phyloP scores from a whole-genome alignment of 2,888 invertebrate species.

The Coleophora flavipennella region DNA sequence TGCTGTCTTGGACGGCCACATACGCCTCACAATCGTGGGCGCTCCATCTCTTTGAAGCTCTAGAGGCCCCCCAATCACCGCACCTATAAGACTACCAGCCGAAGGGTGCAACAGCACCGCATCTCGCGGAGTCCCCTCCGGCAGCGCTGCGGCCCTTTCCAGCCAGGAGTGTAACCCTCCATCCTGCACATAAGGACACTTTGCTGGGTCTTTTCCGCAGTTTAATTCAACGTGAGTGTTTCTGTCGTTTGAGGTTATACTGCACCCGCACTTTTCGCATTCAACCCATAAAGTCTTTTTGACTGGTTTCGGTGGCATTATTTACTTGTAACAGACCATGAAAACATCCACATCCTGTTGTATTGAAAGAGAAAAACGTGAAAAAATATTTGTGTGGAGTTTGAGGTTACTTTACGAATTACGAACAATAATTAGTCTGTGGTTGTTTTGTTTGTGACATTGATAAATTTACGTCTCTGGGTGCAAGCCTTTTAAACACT shows the following conservation, averaged over 20 bases:
- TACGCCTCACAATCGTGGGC: conserved; percentile 48
- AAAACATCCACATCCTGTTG: too few species aligned
- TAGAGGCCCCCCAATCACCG: conserved; percentile 53
- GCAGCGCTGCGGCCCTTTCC: conserved; percentile 40
- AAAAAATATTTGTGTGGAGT: too few species aligned
- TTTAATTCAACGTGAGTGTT: conserved; percentile 64
- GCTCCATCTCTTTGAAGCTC: conserved; percentile 46
- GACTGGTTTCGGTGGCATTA: conserved; percentile 56
- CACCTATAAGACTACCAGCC: conserved; percentile 46
- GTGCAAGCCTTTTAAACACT: too few species aligned
- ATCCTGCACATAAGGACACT: conserved; percentile 53
- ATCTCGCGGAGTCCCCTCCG: conserved; percentile 50
- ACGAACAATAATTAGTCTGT: too few species aligned
- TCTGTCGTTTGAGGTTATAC: conserved; percentile 72
- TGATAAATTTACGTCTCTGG: too few species aligned
- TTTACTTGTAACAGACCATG: too few species aligned
- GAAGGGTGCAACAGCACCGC: conserved; percentile 56
- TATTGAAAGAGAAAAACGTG: too few species aligned
- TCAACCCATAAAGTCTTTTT: conserved; percentile 74
- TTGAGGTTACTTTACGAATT: too few species aligned
- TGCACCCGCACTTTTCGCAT: conserved; percentile 75
- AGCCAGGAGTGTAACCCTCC: conserved; percentile 47
- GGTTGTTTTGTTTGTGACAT: too few species aligned
- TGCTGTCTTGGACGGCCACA: conserved; percentile 62
- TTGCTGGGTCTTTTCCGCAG: conserved; percentile 63